These are phyloP conservation scores for Beris morrisii DNA, from an alignment of 2,888 invertebrate species.

Conservation along the genomic window DNA sequence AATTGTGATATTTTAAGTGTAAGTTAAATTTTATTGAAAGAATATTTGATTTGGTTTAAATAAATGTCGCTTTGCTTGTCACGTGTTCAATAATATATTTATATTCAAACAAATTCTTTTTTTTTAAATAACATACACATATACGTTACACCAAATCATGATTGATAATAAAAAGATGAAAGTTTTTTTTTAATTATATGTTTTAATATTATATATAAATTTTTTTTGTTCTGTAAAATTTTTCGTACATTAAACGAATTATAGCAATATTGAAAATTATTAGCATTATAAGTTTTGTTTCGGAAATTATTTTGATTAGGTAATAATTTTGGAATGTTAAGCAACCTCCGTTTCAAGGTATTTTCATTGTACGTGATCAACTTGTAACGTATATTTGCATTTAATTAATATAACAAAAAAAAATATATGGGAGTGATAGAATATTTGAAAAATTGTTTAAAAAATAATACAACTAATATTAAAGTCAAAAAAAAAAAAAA, in stretches of 20 bases:
- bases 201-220: neutral
- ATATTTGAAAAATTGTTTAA: slow-evolving; percentile 31
- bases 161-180: slow-evolving; percentile 21
- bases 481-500: slow-evolving; percentile 25
- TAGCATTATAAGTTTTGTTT: slow-evolving; percentile 33
- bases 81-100: slow-evolving; percentile 35
- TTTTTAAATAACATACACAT: slow-evolving; percentile 35
- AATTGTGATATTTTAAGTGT: slow-evolving; percentile 36
- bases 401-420: neutral
- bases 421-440: slow-evolving; percentile 34
- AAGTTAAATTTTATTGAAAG: slow-evolving; percentile 22
- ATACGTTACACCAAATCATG: slow-evolving; percentile 36
- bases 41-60: slow-evolving; percentile 17
- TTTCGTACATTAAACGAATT: slow-evolving; percentile 36
- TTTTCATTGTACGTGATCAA: neutral
- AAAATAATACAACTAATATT: slow-evolving; percentile 18
- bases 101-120: slow-evolving; percentile 35
- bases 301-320: slow-evolving; percentile 32
- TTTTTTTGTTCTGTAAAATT: slow-evolving; percentile 33
- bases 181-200: slow-evolving; percentile 9
- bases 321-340: slow-evolving; percentile 18
- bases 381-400: slow-evolving; percentile 39
- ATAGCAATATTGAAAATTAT: neutral
- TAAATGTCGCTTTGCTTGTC: slow-evolving; percentile 33
- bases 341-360: slow-evolving; percentile 2